Percentiles rank a stretch among this genome's conserved stretches.
Conservation (phyloP, 2,797 vertebrate genomes). For the Xenopus petersii region DNA sequence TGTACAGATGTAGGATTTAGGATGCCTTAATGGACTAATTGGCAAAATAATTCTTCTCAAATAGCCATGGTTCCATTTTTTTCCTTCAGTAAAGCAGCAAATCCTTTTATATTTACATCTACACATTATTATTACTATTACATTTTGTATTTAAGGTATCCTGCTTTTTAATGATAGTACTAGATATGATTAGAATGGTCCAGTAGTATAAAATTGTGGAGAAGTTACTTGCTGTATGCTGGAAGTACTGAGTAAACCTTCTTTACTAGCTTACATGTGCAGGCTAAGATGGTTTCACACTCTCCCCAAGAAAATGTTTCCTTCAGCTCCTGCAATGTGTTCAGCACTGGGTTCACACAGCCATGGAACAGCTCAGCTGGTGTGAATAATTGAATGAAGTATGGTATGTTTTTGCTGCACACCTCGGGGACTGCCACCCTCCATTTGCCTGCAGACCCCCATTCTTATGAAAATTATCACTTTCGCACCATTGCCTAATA, state of each 20-base stretch:
- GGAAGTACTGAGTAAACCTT: background rate
- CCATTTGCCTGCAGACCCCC: conserved; percentile 61
- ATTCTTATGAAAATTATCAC: conserved; percentile 80
- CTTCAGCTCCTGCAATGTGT: conserved; percentile 33
- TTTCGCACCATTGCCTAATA: conserved; percentile 84
- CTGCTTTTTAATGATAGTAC: no score
- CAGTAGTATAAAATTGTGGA: no score
- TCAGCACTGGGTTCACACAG: conserved; percentile 72
- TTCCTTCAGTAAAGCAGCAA: no score
- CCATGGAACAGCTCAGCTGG: conserved; percentile 78
- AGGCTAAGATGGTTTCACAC: background rate
- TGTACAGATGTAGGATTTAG: no score
- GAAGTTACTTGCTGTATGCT: background rate
- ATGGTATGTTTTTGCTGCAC: conserved; percentile 70
- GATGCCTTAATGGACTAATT: no score
- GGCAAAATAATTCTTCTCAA: no score
- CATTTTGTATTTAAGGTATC: no score
- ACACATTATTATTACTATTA: no score
- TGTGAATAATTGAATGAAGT: conserved; percentile 80
- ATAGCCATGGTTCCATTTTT: no score
- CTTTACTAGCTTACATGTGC: background rate
- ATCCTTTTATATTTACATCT: no score
- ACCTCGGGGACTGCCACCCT: conserved; percentile 70
- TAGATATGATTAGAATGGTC: no score
- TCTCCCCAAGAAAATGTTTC: conserved; percentile 18